Percentiles rank a stretch among this genome's conserved stretches.
These are phyloP conservation scores for Sciurus vulgaris DNA, from an alignment of 2,797 vertebrate genomes.

Conservation along the genomic window DNA sequence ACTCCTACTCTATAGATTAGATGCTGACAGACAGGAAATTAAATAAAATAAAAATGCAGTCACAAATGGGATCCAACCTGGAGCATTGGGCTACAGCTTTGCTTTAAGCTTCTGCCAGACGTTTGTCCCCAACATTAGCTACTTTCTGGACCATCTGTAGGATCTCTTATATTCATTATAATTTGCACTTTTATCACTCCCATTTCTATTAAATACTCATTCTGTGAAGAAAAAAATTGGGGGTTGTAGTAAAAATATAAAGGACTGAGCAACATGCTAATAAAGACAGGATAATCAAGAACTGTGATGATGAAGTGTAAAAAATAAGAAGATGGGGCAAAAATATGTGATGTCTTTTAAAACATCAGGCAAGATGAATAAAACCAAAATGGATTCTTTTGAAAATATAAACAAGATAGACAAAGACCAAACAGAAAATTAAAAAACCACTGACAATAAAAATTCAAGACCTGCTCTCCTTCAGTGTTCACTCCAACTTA, in stretches of 20 bases:
- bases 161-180: too few relatives aligned
- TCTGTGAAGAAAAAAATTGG: neutral
- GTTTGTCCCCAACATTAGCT: neutral
- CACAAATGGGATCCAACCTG: neutral
- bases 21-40: neutral
- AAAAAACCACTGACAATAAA: too few relatives aligned
- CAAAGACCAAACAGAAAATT: too few relatives aligned
- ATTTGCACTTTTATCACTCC: too few relatives aligned
- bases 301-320: neutral
- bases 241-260: neutral
- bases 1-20: neutral
- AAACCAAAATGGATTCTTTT: neutral
- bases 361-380: neutral
- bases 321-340: neutral
- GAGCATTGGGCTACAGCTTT: neutral
- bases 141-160: too few relatives aligned
- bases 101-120: neutral
- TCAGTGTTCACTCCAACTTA: too few relatives aligned
- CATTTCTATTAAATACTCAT: too few relatives aligned
- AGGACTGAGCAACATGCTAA: neutral
- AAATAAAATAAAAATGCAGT: neutral
- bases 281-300: neutral
- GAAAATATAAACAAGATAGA: too few relatives aligned
- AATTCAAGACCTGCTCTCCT: too few relatives aligned
- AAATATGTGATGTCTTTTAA: neutral